Percentiles rank a stretch among this genome's conserved stretches.
phyloP scores from a whole-genome alignment of 2,113 vertebrate genomes.

The Excalfactoria chinensis region DNA sequence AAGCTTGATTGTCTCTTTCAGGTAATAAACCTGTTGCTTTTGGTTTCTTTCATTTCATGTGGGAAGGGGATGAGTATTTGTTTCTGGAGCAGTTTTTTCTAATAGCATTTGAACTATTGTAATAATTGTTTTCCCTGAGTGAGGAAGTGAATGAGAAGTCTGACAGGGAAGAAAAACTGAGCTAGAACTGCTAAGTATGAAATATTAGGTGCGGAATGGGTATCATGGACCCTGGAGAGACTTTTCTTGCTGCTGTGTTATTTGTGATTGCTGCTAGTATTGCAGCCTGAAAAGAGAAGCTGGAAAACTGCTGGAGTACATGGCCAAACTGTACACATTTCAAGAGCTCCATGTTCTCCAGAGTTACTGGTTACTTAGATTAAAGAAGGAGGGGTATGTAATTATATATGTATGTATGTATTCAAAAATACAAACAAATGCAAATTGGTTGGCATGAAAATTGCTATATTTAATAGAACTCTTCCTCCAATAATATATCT shows the following conservation, averaged over 20 bases:
- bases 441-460: background rate
- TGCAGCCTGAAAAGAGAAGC: background rate
- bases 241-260: background rate
- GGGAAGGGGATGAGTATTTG: background rate
- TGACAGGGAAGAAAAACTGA: background rate
- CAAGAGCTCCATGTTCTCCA: background rate
- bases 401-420: rapidly evolving
- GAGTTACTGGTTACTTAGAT: background rate
- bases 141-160: background rate
- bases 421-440: background rate
- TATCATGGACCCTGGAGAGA: background rate
- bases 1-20: background rate
- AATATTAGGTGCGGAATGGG: background rate
- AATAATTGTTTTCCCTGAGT: background rate
- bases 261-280: background rate
- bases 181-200: background rate
- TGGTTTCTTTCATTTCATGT: background rate
- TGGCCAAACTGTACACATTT: background rate
- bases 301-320: background rate
- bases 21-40: background rate
- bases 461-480: background rate
- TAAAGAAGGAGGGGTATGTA: background rate
- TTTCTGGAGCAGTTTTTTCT: background rate
- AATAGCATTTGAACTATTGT: background rate
- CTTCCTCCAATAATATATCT: background rate